A percentile compares a stretch with the other conserved stretches of the same genome.
Conservation (phyloP, 2,888 invertebrate genomes). For the Heteromurus nitidus region DNA sequence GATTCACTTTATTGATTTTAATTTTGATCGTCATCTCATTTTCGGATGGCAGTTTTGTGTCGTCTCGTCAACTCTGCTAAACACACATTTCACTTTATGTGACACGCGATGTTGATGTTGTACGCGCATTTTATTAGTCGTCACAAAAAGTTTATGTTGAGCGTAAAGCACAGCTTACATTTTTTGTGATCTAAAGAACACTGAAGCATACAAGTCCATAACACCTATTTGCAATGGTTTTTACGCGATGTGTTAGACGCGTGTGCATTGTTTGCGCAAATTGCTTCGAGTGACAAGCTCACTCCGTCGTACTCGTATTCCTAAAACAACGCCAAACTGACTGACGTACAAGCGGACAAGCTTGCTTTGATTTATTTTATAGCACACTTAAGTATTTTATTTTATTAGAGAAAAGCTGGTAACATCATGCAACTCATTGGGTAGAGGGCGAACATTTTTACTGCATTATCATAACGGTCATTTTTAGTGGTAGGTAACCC, state of each 20-base stretch:
- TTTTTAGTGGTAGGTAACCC: slow-evolving; percentile 17
- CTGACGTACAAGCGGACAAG: slow-evolving; percentile 7
- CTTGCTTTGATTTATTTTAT: slow-evolving; percentile 65
- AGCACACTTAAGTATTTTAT: slow-evolving; percentile 59
- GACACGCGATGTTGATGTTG: slow-evolving; percentile 53
- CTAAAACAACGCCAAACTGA: no score
- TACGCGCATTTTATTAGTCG: slow-evolving; percentile 45
- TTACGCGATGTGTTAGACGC: no score
- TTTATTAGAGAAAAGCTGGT: slow-evolving; percentile 53
- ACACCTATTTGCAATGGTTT: no score
- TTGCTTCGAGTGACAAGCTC: no score
- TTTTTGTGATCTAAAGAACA: no score
- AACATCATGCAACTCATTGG: neutral
- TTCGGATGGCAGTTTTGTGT: slow-evolving; percentile 20
- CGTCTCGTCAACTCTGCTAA: neutral
- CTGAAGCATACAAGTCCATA: no score
- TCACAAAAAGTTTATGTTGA: slow-evolving; percentile 22
- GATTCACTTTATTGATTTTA: slow-evolving; percentile 3
- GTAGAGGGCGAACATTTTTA: slow-evolving; percentile 23
- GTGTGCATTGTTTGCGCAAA: no score
- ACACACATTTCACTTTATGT: slow-evolving; percentile 18
- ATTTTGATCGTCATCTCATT: slow-evolving; percentile 8
- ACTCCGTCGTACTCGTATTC: no score
- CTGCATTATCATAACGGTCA: slow-evolving; percentile 51
- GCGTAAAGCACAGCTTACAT: neutral